Base-by-base conservation (phyloP, 2,797 vertebrate species). In the Arremon aurantiirostris region DNA sequence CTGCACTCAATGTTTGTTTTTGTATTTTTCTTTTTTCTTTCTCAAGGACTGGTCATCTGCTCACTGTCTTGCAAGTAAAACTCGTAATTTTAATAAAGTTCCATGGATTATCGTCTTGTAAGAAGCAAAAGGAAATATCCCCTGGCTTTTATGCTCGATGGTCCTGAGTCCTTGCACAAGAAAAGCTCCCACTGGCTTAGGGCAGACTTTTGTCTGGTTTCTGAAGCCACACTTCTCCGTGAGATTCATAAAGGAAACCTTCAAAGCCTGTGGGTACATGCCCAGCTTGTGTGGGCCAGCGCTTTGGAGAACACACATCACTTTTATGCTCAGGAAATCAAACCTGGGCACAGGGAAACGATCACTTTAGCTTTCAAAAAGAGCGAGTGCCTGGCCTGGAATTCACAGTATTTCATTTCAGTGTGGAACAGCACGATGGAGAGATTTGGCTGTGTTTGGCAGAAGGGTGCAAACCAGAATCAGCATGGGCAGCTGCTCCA, bases 321-420 rank as follows among this genome's bases (percentile, higher is more conserved):
- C 80, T 57, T 90, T 80, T 65, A 85, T 60, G 27, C 75, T 64
- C 72, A 83, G 95, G 92, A 93, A 94, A 91, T 93, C 59, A 59
- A 90, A 91, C 71, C 53, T 60, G 87, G 65, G 77, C 80, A 60
- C 72, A 8, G 91, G 83, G 84, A 91, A 97, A 91, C 1, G 49
- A 87, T 82, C 83, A 81, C 61, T 95, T 94, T 91, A 60, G 26
- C 52, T 79, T 94, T 96, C 65, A 93, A 92, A 95, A 88, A 59
- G 47, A 72, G 44, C 0, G 12, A 93, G 34, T 72, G 82, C 72
- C 56, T 57, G 75, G 89, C 42, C 47, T 82, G 76, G 82, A 86
- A 86, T 81, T 79, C 52, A 56, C 71, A 85, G 86, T 32, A 70
- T 91, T 83, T 76, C 4, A 49, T 90, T 95, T 94, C 84, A 72